Evolutionary conservation across 2,113 vertebrate genomes (phyloP).

Genomic region (Egretta garzetta): DNA sequence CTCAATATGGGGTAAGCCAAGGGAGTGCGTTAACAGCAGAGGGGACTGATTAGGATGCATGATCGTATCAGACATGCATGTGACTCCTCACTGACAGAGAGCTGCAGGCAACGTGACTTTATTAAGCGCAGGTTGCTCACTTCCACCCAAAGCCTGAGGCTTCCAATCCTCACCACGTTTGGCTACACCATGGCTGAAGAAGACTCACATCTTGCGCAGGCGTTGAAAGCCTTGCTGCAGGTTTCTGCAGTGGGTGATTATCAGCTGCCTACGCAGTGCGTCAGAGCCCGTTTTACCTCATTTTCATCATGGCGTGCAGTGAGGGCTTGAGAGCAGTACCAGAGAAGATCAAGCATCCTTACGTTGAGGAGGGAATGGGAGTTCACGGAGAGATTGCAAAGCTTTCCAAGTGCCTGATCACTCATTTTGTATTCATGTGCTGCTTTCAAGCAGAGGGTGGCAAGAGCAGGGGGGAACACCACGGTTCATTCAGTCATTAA

Average conservation of each 20-base stretch:
- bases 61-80: background rate
- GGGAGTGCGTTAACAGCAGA: background rate
- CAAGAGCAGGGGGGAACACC: background rate
- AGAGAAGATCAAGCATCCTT: background rate
- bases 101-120: background rate
- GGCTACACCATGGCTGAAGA: background rate
- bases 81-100: background rate
- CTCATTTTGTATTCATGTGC: background rate
- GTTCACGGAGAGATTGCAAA: background rate
- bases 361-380: background rate
- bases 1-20: background rate
- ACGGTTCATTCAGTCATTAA: background rate
- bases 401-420: background rate
- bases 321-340: background rate
- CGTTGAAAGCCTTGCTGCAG: background rate
- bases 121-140: background rate
- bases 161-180: background rate
- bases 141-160: background rate
- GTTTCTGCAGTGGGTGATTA: background rate
- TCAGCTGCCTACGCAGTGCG: background rate
- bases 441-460: background rate
- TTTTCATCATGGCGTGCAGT: background rate
- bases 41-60: background rate
- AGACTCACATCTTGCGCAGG: background rate
- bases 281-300: background rate